Evolutionary conservation across 2,113 vertebrate species (phyloP).

Genomic region (Pachyramphus minor): DNA sequence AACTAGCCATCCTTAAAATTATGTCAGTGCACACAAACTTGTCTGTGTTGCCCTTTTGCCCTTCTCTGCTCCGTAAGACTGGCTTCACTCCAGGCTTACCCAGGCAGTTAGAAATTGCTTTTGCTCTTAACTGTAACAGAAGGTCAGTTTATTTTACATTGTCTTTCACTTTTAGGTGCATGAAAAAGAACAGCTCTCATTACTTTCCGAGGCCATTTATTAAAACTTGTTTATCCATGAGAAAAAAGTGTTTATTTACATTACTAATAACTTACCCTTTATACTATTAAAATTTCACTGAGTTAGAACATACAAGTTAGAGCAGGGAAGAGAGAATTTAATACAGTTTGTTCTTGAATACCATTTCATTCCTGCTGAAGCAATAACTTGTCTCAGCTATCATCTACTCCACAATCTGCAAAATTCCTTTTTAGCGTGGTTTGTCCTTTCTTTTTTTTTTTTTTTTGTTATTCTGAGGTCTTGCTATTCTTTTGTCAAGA

Average conservation of each 20-base stretch:
- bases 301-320: background rate
- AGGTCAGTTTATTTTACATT: background rate
- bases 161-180: background rate
- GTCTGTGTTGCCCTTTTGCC: background rate
- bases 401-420: background rate
- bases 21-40: background rate
- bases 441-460: background rate
- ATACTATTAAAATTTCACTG: background rate
- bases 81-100: background rate
- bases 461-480: background rate
- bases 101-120: background rate
- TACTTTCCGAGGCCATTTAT: background rate
- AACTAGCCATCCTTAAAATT: background rate
- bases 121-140: background rate
- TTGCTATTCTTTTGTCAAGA: background rate
- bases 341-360: background rate
- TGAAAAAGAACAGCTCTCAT: fast-evolving
- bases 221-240: background rate
- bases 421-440: background rate
- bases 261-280: background rate
- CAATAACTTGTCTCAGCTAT: background rate
- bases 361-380: background rate
- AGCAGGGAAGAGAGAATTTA: background rate
- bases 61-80: background rate
- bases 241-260: background rate